Base-by-base conservation (phyloP, 2,888 invertebrate genomes). In the Cephus runcator region DNA sequence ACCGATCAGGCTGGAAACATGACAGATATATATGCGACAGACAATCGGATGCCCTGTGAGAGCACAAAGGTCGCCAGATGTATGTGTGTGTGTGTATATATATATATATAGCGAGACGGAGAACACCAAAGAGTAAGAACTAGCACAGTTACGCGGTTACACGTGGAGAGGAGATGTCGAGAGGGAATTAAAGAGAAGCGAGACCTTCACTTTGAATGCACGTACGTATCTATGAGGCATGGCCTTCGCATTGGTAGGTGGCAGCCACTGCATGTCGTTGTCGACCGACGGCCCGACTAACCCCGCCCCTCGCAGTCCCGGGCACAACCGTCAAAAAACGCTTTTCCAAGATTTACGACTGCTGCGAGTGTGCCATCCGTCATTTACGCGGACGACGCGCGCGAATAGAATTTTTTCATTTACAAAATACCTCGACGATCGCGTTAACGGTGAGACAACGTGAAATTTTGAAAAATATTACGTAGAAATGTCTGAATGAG, bases 111-210 rank as follows among this genome's bases (percentile, higher is more conserved):
- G 23, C 40, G 6, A 56, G 6, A 56, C 56, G 1, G 2, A 23
- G 56, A 23, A 56, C 23, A 23, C 56, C 23, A 23, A 56, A 56
- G 56, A 56, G 23, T 23, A 56, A 56, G 56, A 56, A 23, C 6
- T 23, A 56, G 56, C 71, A 15, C 71, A 71, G 71, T 31, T 69
- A 75, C 75, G 69, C 69, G 76, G 73, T 77, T 75, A 69, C 77
- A 76, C 69, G 77, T 75, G 77, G 35, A 75, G 34, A 33, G 69
- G 73, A 80, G 82, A 80, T 79, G 81, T 78, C 78, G 79, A 81
- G 76, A 81, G 79, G 79, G 81, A 82, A 84, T 85, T 83, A 78
- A 83, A 80, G 79, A 81, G 81, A 81, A 81, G 76, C 80, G 76
- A 85, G 80, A 77, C 77, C 85, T 83, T 82, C 80, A 77, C 77